Conservation (phyloP, 2,113 vertebrate species). For the Hippocampus barbouri region DNA sequence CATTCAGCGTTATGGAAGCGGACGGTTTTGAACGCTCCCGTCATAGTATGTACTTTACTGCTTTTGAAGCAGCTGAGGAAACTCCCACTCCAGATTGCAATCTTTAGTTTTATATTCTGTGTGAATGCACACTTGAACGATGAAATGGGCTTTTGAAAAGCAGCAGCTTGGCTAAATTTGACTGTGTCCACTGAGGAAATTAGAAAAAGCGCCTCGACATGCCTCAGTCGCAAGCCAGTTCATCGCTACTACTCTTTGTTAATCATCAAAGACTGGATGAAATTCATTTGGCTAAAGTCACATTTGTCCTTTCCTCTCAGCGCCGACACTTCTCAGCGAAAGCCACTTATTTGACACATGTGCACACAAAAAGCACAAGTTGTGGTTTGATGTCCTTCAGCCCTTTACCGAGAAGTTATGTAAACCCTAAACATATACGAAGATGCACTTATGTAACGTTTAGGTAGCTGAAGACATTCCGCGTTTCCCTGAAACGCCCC, state of each 20-base stretch:
- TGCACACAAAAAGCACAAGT: not conserved
- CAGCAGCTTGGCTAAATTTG: not conserved
- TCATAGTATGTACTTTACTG: not conserved
- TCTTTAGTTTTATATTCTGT: not conserved
- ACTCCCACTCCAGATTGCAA: slow-evolving; percentile 3
- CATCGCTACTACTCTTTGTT: not conserved
- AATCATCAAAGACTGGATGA: not conserved
- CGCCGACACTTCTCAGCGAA: not conserved
- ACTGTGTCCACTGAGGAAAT: not conserved
- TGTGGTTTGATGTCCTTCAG: slow-evolving; percentile 4
- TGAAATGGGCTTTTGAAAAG: not conserved
- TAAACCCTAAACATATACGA: slow-evolving; percentile 38
- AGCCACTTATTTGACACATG: not conserved
- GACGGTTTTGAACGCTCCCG: not conserved
- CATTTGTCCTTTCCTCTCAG: not conserved
- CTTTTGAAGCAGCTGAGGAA: not conserved
- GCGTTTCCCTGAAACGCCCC: not conserved
- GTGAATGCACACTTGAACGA: not conserved
- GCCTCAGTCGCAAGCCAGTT: not conserved
- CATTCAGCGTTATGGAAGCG: not conserved
- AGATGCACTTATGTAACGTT: slow-evolving; percentile 31
- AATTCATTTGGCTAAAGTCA: not conserved
- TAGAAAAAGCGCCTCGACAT: not conserved
- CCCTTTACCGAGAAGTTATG: slow-evolving; percentile 17
- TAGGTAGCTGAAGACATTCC: slow-evolving; percentile 28